Evolutionary conservation across 2,113 vertebrate species (phyloP), one percentile per base, ranked within the genome.

Genomic region (Gobiocypris rarus): DNA sequence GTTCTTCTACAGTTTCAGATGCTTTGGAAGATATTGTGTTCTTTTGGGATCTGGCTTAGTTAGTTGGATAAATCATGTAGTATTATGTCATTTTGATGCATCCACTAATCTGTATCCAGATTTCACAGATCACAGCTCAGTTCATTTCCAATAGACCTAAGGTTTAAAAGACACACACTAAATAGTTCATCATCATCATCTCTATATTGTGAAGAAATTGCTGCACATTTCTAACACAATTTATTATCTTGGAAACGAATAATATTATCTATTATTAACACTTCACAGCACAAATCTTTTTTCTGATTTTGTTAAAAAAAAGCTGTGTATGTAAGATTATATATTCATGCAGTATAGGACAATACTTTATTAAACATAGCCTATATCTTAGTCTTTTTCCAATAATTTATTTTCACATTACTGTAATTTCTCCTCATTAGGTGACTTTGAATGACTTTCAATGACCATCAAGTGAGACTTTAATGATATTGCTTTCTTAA

Each of bases 71-170:
- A 70, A 78, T 56, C 74, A 56, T 5, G 15, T 63, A 70, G 56
- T 0, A 41, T 76, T 75, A 50, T 26, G 63, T 38, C 31, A 43
- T 52, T 56, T 56, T 54, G 28, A 67, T 67, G 73, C 34, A 17
- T 83, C 41, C 58, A 75, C 75, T 75, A 63, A 83, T 75, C 82
- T 45, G 70, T 38, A 13, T 74, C 41, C 70, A 63, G 13, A 63
- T 75, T 75, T 83, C 56, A 75, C 58, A 76, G 43, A 52, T 67
- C 48, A 77, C 28, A 43, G 54, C 28, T 22, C 58, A 24, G 13
- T 59, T 17, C 38, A 75, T 83, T 59, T 58, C 24, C 26, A 34
- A 28, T 45, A 38, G 38, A 1, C 38, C 38, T 38, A 63, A 80
- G 24, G 8, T 5, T 10, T 26, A 15, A 67, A 80, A 5, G 11